Base-by-base conservation (phyloP, 2,888 invertebrate species). In the Dilophus febrilis region DNA sequence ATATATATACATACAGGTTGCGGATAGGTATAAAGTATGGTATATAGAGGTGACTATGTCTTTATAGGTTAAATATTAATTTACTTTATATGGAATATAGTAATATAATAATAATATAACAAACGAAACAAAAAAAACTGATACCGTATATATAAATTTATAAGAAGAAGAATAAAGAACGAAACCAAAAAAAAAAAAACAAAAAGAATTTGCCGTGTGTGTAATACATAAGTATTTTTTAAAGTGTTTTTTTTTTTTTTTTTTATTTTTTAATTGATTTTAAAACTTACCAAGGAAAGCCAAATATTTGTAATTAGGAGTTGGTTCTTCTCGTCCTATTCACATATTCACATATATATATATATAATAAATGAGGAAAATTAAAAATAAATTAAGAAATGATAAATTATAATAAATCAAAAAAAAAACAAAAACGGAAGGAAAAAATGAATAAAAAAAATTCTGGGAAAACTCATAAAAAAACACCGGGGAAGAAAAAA, bases 251-350 rank as follows among this genome's bases (percentile, higher is more conserved):
- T 6, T 22, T 22, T 22, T 22, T 22, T 22, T 22, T 22, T 22
- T 22, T 22, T 22, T 22, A 6, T 22, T 22, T 22, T 22, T 14
- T 41, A 10, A 2, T 19, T n/a, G 18, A 17, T 27, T 26, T 7
- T 37, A 22, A 50, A 57, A 84, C 84, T 85, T 80, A 84, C 85
- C 82, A 85, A 80, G 73, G 84, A 83, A 75, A 85, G 82, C 86
- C 86, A 87, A 72, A 85, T 82, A 77, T 86, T 86, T 73, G 85
- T 80, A 72, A 85, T 83, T 73, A 87, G 79, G 73, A 85, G 81
- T 78, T 86, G 86, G 74, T 86, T 86, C 79, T 86, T 86, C 80
- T 86, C 85, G 77, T 86, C 85, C 85, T 85, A 79, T n/a, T n/a
- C n/a, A n/a, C n/a, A n/a, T n/a, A n/a, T n/a, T n/a, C n/a, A n/a